Conservation (phyloP, 2,797 vertebrate genomes). For the Xyrichtys novacula region DNA sequence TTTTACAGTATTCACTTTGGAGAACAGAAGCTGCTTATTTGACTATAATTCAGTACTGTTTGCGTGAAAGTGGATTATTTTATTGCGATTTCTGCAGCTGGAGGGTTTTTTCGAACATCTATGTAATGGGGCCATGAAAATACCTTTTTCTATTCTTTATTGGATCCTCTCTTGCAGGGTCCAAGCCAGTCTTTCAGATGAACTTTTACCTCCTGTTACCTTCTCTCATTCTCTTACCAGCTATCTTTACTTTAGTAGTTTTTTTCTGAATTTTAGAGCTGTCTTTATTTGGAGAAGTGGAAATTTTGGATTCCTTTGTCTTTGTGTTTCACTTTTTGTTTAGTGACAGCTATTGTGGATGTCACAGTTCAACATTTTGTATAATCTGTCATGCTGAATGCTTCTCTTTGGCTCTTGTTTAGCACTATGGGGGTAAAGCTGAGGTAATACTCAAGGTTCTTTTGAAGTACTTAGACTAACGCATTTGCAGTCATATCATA, state of each 20-base stretch:
- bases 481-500: not conserved
- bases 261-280: not conserved
- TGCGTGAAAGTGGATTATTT: constrained; percentile 56
- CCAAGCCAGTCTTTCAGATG: not conserved
- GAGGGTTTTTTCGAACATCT: constrained; percentile 27
- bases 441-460: not conserved
- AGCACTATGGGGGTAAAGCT: not conserved
- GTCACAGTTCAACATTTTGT: constrained; percentile 2
- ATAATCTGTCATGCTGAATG: not conserved
- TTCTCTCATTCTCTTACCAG: constrained; percentile 2
- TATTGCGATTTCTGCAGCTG: constrained; percentile 39
- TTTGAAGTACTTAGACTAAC: not conserved
- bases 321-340: not conserved
- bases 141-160: not conserved
- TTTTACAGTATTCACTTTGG: constrained; percentile 30
- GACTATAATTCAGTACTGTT: constrained; percentile 34
- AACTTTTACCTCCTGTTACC: constrained; percentile 26
- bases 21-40: constrained; percentile 53
- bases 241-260: not conserved
- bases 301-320: not conserved
- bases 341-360: not conserved
- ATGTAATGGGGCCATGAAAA: constrained; percentile 26
- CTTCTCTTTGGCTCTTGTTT: not conserved
- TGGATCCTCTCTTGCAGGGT: not conserved
- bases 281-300: not conserved